Conservation (phyloP, 2,888 invertebrate species). For the Tridacna gigas region DNA sequence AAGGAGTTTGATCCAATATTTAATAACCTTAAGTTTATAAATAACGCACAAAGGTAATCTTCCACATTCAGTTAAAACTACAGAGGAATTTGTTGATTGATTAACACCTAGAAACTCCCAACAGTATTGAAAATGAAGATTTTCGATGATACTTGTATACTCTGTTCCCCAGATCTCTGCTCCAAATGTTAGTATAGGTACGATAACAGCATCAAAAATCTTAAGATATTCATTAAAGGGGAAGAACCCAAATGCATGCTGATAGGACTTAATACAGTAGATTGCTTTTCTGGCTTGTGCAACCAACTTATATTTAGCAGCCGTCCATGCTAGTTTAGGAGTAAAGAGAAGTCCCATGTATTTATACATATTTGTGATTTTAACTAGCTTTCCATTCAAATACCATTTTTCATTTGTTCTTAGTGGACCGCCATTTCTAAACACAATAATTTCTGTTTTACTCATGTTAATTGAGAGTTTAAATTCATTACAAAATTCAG, state of each 20-base stretch:
- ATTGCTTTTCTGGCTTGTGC: constrained; percentile 1
- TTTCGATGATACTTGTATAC: constrained; percentile 5
- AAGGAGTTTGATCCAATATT: constrained; percentile 2
- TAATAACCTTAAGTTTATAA: background rate
- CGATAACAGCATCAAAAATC: background rate
- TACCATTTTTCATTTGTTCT: background rate
- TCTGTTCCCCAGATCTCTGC: background rate
- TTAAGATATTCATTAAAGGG: background rate
- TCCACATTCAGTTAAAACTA: constrained; percentile 4
- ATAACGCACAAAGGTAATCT: background rate
- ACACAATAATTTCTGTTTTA: background rate
- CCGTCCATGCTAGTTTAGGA: background rate
- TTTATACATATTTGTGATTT: background rate
- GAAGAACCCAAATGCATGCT: background rate
- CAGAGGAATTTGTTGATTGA: background rate
- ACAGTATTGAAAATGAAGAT: background rate
- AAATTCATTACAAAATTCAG: background rate
- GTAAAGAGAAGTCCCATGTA: constrained; percentile 2
- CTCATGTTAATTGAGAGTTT: background rate
- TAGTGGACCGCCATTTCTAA: constrained; percentile 4
- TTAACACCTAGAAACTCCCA: no score
- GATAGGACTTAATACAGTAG: background rate
- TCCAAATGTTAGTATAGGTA: background rate
- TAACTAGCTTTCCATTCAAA: background rate
- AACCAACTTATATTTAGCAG: constrained; percentile 3